Evolutionary conservation across 2,888 invertebrate genomes (phyloP), one percentile per base, ranked within the genome.

Genomic region (Polyploca ridens): DNA sequence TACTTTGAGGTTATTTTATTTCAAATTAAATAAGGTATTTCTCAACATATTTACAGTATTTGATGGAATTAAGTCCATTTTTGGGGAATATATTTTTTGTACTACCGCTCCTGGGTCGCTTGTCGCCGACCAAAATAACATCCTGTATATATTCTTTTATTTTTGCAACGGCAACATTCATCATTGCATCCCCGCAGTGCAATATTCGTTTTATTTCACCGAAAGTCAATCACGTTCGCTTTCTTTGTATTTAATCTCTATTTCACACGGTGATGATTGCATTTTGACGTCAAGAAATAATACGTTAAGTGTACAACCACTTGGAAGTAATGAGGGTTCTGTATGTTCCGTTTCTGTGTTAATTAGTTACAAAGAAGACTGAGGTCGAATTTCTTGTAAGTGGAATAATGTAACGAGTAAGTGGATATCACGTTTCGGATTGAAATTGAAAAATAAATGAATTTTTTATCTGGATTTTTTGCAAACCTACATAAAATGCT

Each of bases 211-310:
- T 74, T 70, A 62, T 72, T 78, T 33, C 62, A 62, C 74, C 5
- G 76, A 81, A 78, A 88, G 76, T 76, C 86, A 86, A 90, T 88
- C 84, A 81, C 75, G 73, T 71, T 82, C 76, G 66, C 81, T 84
- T 86, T 85, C 80, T 83, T 75, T 71, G 82, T 82, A 79, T 79
- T 82, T 74, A 83, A 84, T 84, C 78, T 76, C 71, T 77, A 79
- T 84, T 85, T 82, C 82, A 81, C 65, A 76, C 73, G 74, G 74
- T 68, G 78, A 74, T 82, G 82, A 87, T 86, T 85, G 82, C 76
- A 78, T 82, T 82, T 70, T 70, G 71, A 70, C 72, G 73, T 67
- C 71, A 58, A 63, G 62, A 66, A 73, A 80, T 80, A 77, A 72
- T 71, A 75, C 72, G 67, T 63, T 65, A 64, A 59, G 64, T 63